Evolutionary conservation across 2,113 vertebrate genomes (phyloP).

Genomic region (Gasterosteus nipponicus): DNA sequence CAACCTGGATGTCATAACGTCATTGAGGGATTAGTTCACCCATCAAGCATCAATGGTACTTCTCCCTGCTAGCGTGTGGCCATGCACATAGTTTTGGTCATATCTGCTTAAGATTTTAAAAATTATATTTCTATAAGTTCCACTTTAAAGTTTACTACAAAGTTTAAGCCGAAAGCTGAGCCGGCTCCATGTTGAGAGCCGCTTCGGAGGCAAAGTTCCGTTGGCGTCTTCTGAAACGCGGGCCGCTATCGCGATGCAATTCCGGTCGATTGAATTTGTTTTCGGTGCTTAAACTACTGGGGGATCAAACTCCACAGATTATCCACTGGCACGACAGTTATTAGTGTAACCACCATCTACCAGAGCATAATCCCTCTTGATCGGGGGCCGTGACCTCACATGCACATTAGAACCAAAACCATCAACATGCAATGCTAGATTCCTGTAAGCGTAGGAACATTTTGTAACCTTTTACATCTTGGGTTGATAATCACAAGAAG

Average conservation of each 20-base stretch:
- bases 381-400: neutral
- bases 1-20: neutral
- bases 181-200: neutral
- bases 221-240: neutral
- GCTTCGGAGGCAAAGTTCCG: neutral
- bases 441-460: too few relatives aligned
- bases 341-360: neutral
- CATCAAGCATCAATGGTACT: neutral
- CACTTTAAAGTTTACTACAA: neutral
- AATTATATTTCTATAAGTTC: neutral
- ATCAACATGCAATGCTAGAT: neutral
- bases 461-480: neutral
- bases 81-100: neutral
- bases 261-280: neutral
- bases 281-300: neutral
- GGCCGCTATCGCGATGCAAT: neutral
- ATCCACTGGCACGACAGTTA: neutral
- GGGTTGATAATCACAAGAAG: neutral
- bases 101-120: neutral
- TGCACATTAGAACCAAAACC: neutral
- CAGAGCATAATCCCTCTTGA: neutral
- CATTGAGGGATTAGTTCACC: constrained; percentile 6
- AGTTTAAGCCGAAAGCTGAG: neutral
- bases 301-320: neutral
- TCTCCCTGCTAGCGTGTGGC: neutral